Percentiles rank a stretch among this genome's conserved stretches.
Evolutionary conservation across 2,888 invertebrate genomes (phyloP).

Genomic region (Cybosia mesomella): DNA sequence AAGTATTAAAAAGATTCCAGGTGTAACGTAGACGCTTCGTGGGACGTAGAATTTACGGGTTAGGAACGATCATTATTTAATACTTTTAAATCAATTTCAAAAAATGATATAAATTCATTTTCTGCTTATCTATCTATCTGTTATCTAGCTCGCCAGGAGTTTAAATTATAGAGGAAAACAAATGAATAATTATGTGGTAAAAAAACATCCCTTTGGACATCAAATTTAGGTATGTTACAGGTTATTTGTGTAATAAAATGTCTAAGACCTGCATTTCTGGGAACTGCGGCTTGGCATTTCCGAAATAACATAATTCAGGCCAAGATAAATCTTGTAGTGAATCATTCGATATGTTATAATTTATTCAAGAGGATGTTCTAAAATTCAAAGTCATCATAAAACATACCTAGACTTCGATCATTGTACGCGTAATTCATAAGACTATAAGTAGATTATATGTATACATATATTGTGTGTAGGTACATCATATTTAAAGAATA

Average conservation of each 20-base stretch:
- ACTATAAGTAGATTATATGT: too few relatives aligned
- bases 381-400: neutral
- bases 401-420: neutral
- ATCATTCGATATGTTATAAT: neutral
- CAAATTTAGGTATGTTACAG: neutral
- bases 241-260: neutral
- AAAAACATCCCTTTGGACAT: too few relatives aligned
- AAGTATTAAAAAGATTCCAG: neutral
- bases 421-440: too few relatives aligned
- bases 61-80: neutral
- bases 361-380: neutral
- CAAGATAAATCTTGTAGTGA: neutral
- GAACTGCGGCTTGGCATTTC: slow-evolving; percentile 7
- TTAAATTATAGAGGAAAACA: neutral
- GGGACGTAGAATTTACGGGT: neutral
- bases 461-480: too few relatives aligned
- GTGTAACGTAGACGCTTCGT: neutral
- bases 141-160: neutral
- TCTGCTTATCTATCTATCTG: neutral
- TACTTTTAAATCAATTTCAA: too few relatives aligned
- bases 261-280: neutral
- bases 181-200: neutral
- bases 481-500: too few relatives aligned
- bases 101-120: too few relatives aligned
- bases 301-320: neutral